Conservation (phyloP, 2,888 invertebrate genomes). For the Gandaritis pyraliata region DNA sequence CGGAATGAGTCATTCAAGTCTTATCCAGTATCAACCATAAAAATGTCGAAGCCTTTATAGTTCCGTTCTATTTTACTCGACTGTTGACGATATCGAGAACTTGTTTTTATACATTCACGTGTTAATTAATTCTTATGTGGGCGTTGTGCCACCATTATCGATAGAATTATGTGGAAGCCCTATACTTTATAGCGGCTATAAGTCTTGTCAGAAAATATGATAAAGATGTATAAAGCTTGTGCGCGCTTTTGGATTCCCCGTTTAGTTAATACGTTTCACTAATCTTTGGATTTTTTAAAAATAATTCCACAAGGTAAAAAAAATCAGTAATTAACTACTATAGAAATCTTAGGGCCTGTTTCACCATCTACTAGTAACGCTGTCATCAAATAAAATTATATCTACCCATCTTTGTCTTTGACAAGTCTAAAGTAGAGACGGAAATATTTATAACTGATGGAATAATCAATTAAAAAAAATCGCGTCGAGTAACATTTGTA, state of each 20-base stretch:
- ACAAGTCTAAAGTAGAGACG: too few relatives aligned
- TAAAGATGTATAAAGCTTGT: constrained; percentile 62
- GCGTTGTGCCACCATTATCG: constrained; percentile 76
- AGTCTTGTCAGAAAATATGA: constrained; percentile 68
- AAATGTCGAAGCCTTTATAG: constrained; percentile 71
- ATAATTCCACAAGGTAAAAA: too few relatives aligned
- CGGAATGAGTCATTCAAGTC: constrained; percentile 72
- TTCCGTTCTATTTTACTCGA: constrained; percentile 72
- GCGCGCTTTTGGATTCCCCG: constrained; percentile 56
- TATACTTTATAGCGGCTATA: constrained; percentile 72
- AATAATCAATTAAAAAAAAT: too few relatives aligned
- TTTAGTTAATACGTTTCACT: too few relatives aligned
- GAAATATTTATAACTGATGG: too few relatives aligned
- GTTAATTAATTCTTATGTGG: constrained; percentile 82
- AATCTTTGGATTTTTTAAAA: too few relatives aligned
- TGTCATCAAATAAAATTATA: too few relatives aligned
- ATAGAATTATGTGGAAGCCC: constrained; percentile 79
- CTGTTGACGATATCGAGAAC: constrained; percentile 73
- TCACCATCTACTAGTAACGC: too few relatives aligned
- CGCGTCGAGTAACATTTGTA: too few relatives aligned
- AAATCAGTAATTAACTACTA: too few relatives aligned
- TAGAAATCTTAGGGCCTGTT: too few relatives aligned
- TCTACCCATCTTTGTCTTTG: too few relatives aligned
- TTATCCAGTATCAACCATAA: constrained; percentile 66
- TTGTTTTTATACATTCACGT: constrained; percentile 71